Conservation (phyloP, 2,797 vertebrate genomes). For the Gobionotothen gibberifrons region DNA sequence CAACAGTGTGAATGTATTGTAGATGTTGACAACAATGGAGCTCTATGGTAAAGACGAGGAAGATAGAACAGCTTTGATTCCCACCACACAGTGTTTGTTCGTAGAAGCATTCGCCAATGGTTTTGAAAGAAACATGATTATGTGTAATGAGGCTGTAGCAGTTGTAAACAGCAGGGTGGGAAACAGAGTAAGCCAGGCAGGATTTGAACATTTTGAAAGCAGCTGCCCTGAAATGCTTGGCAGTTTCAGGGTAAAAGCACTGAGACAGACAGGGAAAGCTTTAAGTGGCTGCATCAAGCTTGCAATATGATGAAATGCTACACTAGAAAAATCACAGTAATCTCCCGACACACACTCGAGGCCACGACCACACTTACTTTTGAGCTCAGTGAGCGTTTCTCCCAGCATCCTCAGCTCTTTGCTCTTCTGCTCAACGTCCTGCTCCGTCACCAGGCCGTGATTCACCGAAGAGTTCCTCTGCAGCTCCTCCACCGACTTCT, state of each 20-base stretch:
- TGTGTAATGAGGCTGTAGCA: conserved; percentile 5
- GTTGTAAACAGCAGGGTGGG: neutral
- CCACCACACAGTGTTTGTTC: neutral
- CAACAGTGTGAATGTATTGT: neutral
- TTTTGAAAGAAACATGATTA: neutral
- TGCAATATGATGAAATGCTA: neutral
- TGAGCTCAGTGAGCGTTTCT: conserved; percentile 92
- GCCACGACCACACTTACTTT: conserved; percentile 82
- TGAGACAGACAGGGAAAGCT: neutral
- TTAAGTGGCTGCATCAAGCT: neutral
- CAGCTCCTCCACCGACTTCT: conserved; percentile 94
- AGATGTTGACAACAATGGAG: neutral
- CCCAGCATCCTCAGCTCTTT: conserved; percentile 92
- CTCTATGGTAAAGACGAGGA: neutral
- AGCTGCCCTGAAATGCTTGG: neutral
- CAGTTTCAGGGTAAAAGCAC: neutral
- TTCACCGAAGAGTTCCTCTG: conserved; percentile 90
- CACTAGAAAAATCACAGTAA: neutral
- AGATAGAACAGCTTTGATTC: too few species aligned
- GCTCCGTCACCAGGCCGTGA: conserved; percentile 89
- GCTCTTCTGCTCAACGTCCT: conserved; percentile 95
- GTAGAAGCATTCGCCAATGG: neutral
- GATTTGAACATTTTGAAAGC: neutral
- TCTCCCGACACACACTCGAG: neutral
- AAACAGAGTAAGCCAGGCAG: neutral